These are phyloP conservation scores for Oryzias woworae DNA, from an alignment of 2,113 vertebrate genomes.

Conservation along the genomic window DNA sequence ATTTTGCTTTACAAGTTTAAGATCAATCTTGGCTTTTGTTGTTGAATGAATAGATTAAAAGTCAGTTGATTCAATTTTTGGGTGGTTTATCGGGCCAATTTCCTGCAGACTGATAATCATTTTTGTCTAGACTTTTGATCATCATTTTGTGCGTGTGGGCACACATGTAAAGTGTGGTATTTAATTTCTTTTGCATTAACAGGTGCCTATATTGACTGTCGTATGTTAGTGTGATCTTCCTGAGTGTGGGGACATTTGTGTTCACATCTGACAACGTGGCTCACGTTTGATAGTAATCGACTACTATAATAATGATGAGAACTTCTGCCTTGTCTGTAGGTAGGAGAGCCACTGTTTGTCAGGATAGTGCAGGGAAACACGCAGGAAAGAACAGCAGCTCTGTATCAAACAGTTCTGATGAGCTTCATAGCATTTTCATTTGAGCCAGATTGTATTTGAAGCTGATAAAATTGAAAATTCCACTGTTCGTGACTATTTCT, in stretches of 20 bases:
- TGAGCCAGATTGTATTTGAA: constrained; percentile 38
- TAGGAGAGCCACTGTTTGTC: constrained; percentile 37
- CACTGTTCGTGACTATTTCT: constrained; percentile 5
- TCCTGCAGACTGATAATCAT: constrained; percentile 30
- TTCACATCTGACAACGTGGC: no score
- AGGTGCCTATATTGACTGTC: constrained; percentile 50
- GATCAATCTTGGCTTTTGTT: constrained; percentile 37
- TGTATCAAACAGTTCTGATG: constrained; percentile 29
- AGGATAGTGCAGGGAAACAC: constrained; percentile 30
- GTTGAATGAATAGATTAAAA: constrained; percentile 46
- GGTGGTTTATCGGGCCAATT: constrained; percentile 53
- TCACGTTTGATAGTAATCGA: constrained; percentile 62
- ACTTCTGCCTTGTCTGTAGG: constrained; percentile 30
- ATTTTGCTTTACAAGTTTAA: constrained; percentile 1
- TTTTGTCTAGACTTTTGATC: constrained; percentile 25
- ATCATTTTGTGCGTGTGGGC: constrained; percentile 24
- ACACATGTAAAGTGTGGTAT: constrained; percentile 54
- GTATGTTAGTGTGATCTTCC: constrained; percentile 65
- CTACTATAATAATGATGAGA: constrained; percentile 54
- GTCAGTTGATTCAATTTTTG: constrained; percentile 43
- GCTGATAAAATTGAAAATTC: constrained; percentile 34
- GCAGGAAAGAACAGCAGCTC: constrained; percentile 33
- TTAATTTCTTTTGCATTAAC: constrained; percentile 70
- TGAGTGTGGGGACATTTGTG: no score
- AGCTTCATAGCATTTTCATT: constrained; percentile 37